Conservation (phyloP, 2,113 vertebrate genomes). For the Erpornis zantholeuca region DNA sequence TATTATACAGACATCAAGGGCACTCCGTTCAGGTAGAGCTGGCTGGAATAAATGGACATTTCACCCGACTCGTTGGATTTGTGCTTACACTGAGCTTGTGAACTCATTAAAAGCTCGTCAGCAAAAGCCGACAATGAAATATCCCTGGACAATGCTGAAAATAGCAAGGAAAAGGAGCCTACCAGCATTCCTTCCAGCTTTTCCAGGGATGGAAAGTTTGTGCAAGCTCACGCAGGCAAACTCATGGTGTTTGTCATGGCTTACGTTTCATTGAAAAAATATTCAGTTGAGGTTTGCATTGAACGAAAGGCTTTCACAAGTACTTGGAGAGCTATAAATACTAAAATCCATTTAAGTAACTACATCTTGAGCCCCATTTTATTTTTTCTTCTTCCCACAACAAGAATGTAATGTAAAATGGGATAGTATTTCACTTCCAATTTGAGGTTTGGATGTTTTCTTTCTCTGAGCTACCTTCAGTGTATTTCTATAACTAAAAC, state of each 20-base stretch:
- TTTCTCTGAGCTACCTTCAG: constrained; percentile 41
- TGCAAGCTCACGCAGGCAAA: constrained; percentile 63
- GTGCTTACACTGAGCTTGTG: constrained; percentile 66
- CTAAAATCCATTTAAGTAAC: constrained; percentile 62
- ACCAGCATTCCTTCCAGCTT: constrained; percentile 65
- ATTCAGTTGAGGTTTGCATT: constrained; percentile 51
- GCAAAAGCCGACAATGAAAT: constrained; percentile 65
- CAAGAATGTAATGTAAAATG: constrained; percentile 19
- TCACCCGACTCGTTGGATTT: constrained; percentile 65
- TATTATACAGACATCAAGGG: constrained; percentile 99
- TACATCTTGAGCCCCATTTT: constrained; percentile 54
- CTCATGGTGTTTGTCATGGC: constrained; percentile 57
- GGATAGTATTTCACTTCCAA: constrained; percentile 36
- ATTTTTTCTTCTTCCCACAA: constrained; percentile 24
- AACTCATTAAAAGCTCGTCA: constrained; percentile 72
- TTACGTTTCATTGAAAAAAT: constrained; percentile 65
- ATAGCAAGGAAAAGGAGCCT: constrained; percentile 64
- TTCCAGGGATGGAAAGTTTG: constrained; percentile 69
- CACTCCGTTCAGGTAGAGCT: constrained; percentile 94
- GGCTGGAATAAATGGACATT: constrained; percentile 70
- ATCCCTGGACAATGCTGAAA: constrained; percentile 70
- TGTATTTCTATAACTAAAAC: constrained; percentile 22
- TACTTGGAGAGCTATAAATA: constrained; percentile 55
- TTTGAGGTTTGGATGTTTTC: constrained; percentile 44
- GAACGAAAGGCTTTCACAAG: constrained; percentile 18